Percentiles rank a stretch among this genome's conserved stretches.
phyloP scores from a whole-genome alignment of 2,888 invertebrate genomes.

The Ectropis crepuscularia region DNA sequence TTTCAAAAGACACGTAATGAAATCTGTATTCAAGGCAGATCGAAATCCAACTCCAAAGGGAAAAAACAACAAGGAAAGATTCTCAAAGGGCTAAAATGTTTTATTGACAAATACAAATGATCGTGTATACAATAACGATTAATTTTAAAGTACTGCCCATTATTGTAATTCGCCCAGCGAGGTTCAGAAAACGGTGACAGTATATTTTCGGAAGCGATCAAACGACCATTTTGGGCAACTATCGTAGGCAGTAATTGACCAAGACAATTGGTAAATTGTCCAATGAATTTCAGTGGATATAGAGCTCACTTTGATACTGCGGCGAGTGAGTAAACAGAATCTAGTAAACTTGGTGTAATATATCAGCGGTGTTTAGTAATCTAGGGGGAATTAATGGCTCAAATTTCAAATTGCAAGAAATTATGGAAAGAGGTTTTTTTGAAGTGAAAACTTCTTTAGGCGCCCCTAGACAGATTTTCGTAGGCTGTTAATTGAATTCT shows the following conservation, averaged over 20 bases:
- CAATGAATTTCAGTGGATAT: conserved; percentile 49
- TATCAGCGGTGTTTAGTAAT: neutral
- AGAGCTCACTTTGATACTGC: conserved; percentile 19
- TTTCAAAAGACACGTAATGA: too few species aligned
- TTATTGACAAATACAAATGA: neutral
- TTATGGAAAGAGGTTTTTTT: conserved; percentile 1
- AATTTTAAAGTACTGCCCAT: conserved; percentile 13
- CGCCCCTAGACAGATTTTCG: too few species aligned
- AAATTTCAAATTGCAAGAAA: neutral
- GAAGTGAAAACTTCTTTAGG: too few species aligned
- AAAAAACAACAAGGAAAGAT: too few species aligned
- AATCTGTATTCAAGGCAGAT: too few species aligned
- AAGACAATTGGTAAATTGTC: conserved; percentile 63
- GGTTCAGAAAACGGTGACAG: conserved; percentile 29
- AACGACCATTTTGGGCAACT: conserved; percentile 34
- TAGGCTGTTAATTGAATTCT: too few species aligned
- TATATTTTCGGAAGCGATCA: conserved; percentile 22
- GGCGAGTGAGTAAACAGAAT: conserved; percentile 7
- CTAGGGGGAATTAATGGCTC: conserved; percentile 8
- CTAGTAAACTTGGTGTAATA: neutral
- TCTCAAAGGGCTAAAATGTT: too few species aligned
- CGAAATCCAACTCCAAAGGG: too few species aligned
- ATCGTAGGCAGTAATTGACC: conserved; percentile 50
- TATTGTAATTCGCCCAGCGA: conserved; percentile 20
- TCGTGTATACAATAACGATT: conserved; percentile 10